A percentile compares a stretch with the other conserved stretches of the same genome.
Conservation (phyloP, 2,113 vertebrate genomes). For the Fukomys damarensis region DNA sequence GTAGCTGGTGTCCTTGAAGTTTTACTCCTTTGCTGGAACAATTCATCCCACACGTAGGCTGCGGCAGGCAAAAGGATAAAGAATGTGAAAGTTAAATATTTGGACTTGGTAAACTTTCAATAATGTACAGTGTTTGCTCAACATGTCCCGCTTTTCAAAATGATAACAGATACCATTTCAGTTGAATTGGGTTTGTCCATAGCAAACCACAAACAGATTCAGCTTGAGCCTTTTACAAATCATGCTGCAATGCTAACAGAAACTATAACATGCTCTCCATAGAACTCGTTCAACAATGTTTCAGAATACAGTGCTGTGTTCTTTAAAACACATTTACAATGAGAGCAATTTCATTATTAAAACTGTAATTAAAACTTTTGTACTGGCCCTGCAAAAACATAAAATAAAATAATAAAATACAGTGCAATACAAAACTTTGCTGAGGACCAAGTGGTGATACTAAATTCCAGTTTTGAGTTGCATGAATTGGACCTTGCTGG, state of each 20-base stretch:
- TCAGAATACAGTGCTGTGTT: background rate
- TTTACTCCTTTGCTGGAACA: conserved; percentile 75
- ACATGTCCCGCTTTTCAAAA: background rate
- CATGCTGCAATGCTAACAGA: too few relatives aligned
- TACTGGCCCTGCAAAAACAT: background rate
- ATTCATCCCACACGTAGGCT: conserved; percentile 71
- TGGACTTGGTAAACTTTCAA: background rate
- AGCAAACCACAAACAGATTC: background rate
- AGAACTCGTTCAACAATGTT: background rate
- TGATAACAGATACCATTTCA: too few relatives aligned
- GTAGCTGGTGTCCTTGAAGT: conserved; percentile 64
- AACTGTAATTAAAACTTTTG: background rate
- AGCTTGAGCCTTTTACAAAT: background rate
- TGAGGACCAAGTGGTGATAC: too few relatives aligned
- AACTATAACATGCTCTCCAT: background rate
- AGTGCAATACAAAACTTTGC: background rate
- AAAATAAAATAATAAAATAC: background rate
- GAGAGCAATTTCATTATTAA: background rate
- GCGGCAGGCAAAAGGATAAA: conserved; percentile 77
- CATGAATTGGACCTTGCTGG: background rate
- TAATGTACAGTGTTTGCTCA: background rate
- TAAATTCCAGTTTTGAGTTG: background rate
- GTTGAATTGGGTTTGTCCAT: background rate
- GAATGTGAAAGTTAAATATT: background rate
- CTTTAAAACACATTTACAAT: background rate